Evolutionary conservation across 2,113 vertebrate species (phyloP).

Genomic region (Delphinus delphis): DNA sequence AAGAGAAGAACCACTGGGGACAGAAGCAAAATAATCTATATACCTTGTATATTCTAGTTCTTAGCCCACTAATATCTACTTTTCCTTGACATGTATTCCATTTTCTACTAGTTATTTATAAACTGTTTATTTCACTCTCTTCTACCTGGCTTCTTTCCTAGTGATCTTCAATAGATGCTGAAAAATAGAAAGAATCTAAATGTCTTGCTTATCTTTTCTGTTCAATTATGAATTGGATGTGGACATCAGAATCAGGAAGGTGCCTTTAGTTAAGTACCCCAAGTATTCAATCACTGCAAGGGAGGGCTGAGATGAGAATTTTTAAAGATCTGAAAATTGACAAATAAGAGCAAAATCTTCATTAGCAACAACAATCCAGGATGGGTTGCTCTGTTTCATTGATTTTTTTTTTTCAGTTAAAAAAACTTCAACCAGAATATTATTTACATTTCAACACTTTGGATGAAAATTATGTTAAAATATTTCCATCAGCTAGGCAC

Average conservation of each 20-base stretch:
- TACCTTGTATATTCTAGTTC: neutral
- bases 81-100: neutral
- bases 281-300: neutral
- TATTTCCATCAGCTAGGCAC: neutral
- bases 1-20: neutral
- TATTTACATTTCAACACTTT: constrained; percentile 12
- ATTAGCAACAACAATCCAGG: neutral
- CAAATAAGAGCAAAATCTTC: neutral
- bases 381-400: neutral
- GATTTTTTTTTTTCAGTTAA: neutral
- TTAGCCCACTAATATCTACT: neutral
- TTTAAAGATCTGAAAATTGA: neutral
- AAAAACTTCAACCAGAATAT: neutral
- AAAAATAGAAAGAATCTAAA: neutral
- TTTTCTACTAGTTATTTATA: neutral
- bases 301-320: neutral
- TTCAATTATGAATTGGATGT: neutral
- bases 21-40: neutral
- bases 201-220: neutral
- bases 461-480: neutral
- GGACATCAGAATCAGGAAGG: neutral
- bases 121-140: neutral
- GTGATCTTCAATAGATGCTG: neutral
- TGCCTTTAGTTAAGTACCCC: neutral
- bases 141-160: neutral